These are phyloP conservation scores for Hirudo medicinalis DNA, from an alignment of 1,140 invertebrate species.

Conservation along the genomic window DNA sequence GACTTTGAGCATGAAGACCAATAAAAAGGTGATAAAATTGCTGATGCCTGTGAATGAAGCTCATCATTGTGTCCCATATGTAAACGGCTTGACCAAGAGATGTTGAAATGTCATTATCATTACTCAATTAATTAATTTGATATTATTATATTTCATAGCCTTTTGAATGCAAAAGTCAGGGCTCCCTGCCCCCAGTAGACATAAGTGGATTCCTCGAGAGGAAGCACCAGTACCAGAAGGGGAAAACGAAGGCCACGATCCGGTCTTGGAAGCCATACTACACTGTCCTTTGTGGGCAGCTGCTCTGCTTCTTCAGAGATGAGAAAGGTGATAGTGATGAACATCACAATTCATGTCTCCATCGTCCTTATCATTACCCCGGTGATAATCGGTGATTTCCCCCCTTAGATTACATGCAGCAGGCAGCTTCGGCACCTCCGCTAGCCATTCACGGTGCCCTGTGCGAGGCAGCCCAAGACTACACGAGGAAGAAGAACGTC, in stretches of 20 bases:
- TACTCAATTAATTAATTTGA: too few species aligned
- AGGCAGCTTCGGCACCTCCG: slow-evolving; percentile 73
- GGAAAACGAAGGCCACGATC: slow-evolving; percentile 82
- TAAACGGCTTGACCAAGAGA: too few species aligned
- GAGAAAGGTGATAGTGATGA: slow-evolving; percentile 53
- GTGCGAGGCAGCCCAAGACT: slow-evolving; percentile 71
- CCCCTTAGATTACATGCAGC: background rate
- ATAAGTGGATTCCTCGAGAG: slow-evolving; percentile 80
- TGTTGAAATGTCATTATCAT: too few species aligned
- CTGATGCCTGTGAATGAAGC: slow-evolving; percentile 28
- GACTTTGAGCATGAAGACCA: slow-evolving; percentile 89
- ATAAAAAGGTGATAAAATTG: slow-evolving; percentile 51
- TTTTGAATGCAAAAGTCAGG: slow-evolving; percentile 37
- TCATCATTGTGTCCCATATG: background rate
- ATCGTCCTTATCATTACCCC: slow-evolving; percentile 10
- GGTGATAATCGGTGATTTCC: background rate
- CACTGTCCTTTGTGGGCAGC: slow-evolving; percentile 84
- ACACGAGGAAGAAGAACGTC: slow-evolving; percentile 85
- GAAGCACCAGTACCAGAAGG: slow-evolving; percentile 82
- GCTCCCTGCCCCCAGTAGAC: slow-evolving; percentile 70
- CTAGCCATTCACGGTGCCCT: slow-evolving; percentile 73
- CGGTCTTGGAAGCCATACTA: slow-evolving; percentile 90
- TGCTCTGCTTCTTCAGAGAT: slow-evolving; percentile 95
- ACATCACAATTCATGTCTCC: slow-evolving; percentile 11
- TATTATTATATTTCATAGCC: too few species aligned